Conservation (phyloP, 2,797 vertebrate species). For the Rhabdophis nuchalis region DNA sequence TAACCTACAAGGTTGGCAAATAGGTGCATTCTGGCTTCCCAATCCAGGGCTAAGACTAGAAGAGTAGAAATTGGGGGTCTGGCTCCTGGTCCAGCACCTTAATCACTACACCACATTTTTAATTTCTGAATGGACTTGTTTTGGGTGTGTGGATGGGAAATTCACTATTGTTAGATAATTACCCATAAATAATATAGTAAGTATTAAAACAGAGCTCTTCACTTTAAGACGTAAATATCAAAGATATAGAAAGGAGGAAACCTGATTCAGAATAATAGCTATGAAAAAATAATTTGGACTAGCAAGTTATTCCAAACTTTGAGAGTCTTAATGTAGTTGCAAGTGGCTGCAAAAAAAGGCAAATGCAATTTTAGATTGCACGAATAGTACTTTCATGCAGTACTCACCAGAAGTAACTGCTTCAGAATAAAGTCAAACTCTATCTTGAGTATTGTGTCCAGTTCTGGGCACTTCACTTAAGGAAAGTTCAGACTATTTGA, state of each 20-base stretch:
- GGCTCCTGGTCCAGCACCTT: not conserved
- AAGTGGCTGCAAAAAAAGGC: not conserved
- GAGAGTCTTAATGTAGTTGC: not conserved
- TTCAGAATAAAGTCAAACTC: not conserved
- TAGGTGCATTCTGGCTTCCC: not conserved
- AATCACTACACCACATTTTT: not conserved
- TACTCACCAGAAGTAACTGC: not conserved
- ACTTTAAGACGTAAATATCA: not conserved
- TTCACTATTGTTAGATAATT: slow-evolving; percentile 26
- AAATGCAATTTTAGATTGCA: not conserved
- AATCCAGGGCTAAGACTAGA: not conserved
- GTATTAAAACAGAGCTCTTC: not conserved
- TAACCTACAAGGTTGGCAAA: not conserved
- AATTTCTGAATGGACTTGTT: not conserved
- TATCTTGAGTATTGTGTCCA: not conserved
- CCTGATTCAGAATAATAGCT: not conserved
- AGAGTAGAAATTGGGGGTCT: not conserved
- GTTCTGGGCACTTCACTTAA: not conserved
- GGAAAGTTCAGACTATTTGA: not conserved
- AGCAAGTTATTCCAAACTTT: not conserved
- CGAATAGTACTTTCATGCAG: not conserved
- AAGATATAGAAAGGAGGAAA: not conserved
- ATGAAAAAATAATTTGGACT: not conserved
- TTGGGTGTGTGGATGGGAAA: slow-evolving; percentile 1
- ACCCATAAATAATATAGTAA: not conserved